Evolutionary conservation across 2,113 vertebrate genomes (phyloP).

Genomic region (Opisthocomus hoazin): DNA sequence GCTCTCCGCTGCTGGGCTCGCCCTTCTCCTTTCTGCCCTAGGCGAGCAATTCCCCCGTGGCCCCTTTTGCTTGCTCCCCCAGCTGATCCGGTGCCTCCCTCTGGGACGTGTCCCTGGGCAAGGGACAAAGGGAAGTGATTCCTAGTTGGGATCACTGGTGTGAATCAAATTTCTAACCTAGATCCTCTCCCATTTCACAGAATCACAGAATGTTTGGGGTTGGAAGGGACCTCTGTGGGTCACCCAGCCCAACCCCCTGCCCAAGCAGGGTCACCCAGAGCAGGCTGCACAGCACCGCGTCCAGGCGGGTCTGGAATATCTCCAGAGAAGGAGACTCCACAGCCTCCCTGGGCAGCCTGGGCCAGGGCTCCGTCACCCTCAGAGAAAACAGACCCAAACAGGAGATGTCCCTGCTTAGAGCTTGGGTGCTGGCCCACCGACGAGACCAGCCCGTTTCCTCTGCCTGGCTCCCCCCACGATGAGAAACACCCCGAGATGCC

Average conservation of each 20-base stretch:
- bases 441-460: background rate
- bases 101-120: background rate
- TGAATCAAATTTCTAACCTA: background rate
- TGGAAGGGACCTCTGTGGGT: no score
- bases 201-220: no score
- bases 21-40: no score
- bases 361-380: no score
- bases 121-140: background rate
- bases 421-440: accelerated
- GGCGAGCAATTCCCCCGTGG: background rate
- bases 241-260: no score
- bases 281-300: no score
- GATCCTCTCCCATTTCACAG: background rate
- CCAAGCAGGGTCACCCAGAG: no score
- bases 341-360: no score
- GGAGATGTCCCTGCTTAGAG: background rate
- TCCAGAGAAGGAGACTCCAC: no score
- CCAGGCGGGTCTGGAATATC: no score
- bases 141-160: background rate
- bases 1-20: background rate
- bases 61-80: background rate
- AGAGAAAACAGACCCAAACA: background rate
- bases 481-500: background rate
- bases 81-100: background rate
- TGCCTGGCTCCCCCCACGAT: background rate